Base-by-base conservation (phyloP, 2,888 invertebrate genomes). In the Drosophila rellima region DNA sequence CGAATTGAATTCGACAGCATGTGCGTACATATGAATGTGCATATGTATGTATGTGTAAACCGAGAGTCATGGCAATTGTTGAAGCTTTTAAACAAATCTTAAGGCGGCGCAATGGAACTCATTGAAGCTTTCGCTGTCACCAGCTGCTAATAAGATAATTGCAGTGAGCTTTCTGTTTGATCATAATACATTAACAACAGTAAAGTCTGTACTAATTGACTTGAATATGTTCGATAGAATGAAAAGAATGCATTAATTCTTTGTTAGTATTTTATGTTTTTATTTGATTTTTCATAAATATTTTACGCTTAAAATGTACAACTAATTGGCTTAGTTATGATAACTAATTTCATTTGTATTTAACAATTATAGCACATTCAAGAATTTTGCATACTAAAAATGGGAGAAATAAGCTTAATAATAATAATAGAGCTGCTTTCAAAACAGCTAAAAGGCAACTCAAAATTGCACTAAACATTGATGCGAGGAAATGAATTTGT, bases 281-380 rank as follows among this genome's bases (percentile, higher is more conserved):
- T 88, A 82, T 88, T 88, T 70, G 71, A 87, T 80, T 77, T 88
- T 66, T 82, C 78, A 89, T 86, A 88, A 88, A 88, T 89, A 88
- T 78, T 76, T 82, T 76, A 71, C 55, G 70, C 78, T 84, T 89
- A 81, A 79, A 81, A 74, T 89, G 54, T 82, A 88, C 71, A 89
- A 87, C 78, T 86, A 86, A 74, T 86, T 83, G 66, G 86, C 86
- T 83, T 83, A 88, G 78, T 82, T 68, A 64, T 71, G 71, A 82
- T 80, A 76, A 71, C 80, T 74, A 64, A 67, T 74, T 74, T 81
- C 54, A 67, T 74, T 76, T 77, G 64, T 71, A 74, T 88, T 86
- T 90, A 90, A 90, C 91, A 90, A 90, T 90, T 91, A 90, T 88
- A 90, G 90, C 89, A 90, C 90, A 79, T 86, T 82, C 70, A 74